These are phyloP conservation scores for Oscarella lobularis DNA, from an alignment of 37 sponge, comb jelly and placozoan genomes.

Conservation along the genomic window DNA sequence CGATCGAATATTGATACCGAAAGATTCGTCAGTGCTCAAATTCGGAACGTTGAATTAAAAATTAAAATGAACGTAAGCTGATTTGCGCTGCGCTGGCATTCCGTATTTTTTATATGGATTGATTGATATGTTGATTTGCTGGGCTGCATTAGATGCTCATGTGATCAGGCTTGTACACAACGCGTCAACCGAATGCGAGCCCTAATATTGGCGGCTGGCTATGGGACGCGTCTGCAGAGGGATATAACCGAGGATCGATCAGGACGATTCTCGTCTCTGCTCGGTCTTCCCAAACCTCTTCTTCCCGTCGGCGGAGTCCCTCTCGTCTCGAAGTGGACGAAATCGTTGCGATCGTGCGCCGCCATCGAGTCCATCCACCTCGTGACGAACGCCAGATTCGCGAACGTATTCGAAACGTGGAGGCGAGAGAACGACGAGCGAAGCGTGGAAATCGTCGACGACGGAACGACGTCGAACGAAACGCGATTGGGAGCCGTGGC, in stretches of 20 bases:
- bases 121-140: no score
- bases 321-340: slow-evolving; percentile 49
- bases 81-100: no score
- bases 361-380: neutral
- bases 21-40: no score
- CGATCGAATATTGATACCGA: no score
- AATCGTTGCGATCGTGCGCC: slow-evolving; percentile 8
- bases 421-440: slow-evolving; percentile 23
- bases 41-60: no score
- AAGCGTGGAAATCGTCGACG: slow-evolving; percentile 24
- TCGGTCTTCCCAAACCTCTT: slow-evolving; percentile 56
- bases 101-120: no score
- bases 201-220: slow-evolving; percentile 63
- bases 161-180: no score
- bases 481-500: slow-evolving; percentile 51
- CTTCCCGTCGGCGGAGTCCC: slow-evolving; percentile 52
- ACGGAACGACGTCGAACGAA: slow-evolving; percentile 37
- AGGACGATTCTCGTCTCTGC: slow-evolving; percentile 16
- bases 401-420: slow-evolving; percentile 35
- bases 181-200: no score
- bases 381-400: slow-evolving; percentile 38
- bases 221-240: slow-evolving; percentile 55
- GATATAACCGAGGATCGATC: slow-evolving; percentile 18
- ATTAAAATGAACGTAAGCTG: no score
- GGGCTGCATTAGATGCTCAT: no score